A percentile compares a stretch with the other conserved stretches of the same genome.
Evolutionary conservation across 2,888 invertebrate species (phyloP).

Genomic region (Morpho deidamia): DNA sequence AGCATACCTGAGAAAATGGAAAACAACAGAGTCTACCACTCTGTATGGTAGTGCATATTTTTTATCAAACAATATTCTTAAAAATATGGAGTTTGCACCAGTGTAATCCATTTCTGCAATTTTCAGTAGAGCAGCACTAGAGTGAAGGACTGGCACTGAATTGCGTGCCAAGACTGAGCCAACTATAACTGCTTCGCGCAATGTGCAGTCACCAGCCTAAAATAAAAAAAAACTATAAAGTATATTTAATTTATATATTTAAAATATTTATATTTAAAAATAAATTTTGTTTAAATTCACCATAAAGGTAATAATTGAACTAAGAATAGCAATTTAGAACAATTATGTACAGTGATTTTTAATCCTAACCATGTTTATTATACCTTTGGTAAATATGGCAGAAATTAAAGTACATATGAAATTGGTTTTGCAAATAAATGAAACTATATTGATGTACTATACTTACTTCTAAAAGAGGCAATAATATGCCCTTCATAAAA

Average conservation of each 20-base stretch:
- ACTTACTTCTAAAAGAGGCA: conserved; percentile 82
- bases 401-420: too few species aligned
- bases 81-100: conserved; percentile 96
- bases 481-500: conserved; percentile 95
- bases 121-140: conserved; percentile 95
- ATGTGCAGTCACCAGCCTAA: conserved; percentile 93
- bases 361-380: too few species aligned
- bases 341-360: too few species aligned
- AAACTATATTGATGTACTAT: background rate
- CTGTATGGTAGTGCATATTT: conserved; percentile 98
- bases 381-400: too few species aligned
- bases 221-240: background rate
- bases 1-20: conserved; percentile 91
- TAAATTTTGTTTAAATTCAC: too few species aligned
- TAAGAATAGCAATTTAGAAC: too few species aligned
- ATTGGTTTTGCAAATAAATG: too few species aligned
- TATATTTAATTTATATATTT: too few species aligned
- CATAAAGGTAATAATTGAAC: too few species aligned
- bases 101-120: conserved; percentile 98
- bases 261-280: too few species aligned
- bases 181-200: conserved; percentile 96
- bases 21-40: conserved; percentile 96
- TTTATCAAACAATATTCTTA: conserved; percentile 96
- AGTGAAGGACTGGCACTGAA: conserved; percentile 96
- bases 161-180: conserved; percentile 94